phyloP scores from a whole-genome alignment of 2,797 vertebrate genomes.

The Pangasius krempfi region DNA sequence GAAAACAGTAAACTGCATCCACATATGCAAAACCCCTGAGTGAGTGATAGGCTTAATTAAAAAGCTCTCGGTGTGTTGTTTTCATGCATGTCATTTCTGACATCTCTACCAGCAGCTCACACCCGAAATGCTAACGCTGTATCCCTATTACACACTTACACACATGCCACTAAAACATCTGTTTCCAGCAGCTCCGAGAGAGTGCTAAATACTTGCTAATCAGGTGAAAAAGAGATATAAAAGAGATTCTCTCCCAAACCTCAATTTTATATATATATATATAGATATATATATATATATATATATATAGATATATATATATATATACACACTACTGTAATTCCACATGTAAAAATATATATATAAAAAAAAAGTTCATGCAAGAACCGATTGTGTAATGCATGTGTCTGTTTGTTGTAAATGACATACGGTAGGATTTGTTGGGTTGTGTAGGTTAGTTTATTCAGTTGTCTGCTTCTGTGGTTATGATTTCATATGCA shows the following conservation, averaged over 20 bases:
- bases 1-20: slow-evolving; percentile 14
- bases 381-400: neutral
- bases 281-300: too few species aligned
- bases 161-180: slow-evolving; percentile 27
- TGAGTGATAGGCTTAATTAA: slow-evolving; percentile 35
- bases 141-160: slow-evolving; percentile 15
- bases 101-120: slow-evolving; percentile 37
- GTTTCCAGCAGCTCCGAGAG: slow-evolving; percentile 15
- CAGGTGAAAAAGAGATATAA: slow-evolving; percentile 9
- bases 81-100: slow-evolving; percentile 45
- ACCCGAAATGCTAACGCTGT: slow-evolving; percentile 21
- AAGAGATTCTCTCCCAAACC: neutral
- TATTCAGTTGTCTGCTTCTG: neutral
- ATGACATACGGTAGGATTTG: neutral
- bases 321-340: neutral
- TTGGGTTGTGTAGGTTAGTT: neutral
- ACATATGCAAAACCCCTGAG: slow-evolving; percentile 20
- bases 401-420: neutral
- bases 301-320: neutral
- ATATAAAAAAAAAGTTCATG: neutral
- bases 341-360: neutral
- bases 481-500: neutral
- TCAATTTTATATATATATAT: neutral
- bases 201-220: slow-evolving; percentile 41
- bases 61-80: slow-evolving; percentile 35